Base-by-base conservation (phyloP, 2,113 vertebrate genomes). In the Salvelinus sp. region DNA sequence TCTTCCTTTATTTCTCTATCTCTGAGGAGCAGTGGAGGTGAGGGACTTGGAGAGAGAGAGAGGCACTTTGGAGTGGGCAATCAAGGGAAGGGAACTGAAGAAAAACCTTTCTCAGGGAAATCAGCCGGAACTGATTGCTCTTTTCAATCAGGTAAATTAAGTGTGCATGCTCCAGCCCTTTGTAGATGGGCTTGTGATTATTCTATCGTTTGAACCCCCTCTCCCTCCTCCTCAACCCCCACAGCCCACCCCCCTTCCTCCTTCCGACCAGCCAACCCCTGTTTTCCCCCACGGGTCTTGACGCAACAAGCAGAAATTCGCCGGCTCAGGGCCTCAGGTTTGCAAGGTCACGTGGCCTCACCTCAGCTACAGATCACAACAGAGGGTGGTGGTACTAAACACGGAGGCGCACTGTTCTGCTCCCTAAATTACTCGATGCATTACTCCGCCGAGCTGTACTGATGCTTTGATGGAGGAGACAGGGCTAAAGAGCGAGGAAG, bases 121-220 rank as follows among this genome's bases (percentile, higher is more conserved):
- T 86, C 74, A 90, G 69, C 69, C 79, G 63, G 69, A 78, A 69
- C 81, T 88, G 83, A 92, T 89, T 90, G 79, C 78, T 83, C 72
- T 82, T 85, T 88, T 77, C 74, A 86, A 72, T 88, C 79, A 85
- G 78, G 70, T 85, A 67, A 73, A 68, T 88, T 90, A 86, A 87
- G 81, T 82, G 72, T 58, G 72, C 68, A 76, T 75, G 66, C 50
- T 57, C 69, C 70, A 76, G 57, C 50, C 73, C 16, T 81, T 47
- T 66, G 38, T 66, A 76, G 72, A 78, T 79, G 63, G 71, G 64
- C 48, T 71, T 80, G 79, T 89, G 79, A 89, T 90, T 86, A 80
- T 65, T 75, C 27, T 23, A 77, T 81, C 67, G 83, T 82, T 67
- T 75, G 64, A 85, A 70, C 76, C 50, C 7, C 22, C 44, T 33